A percentile compares a stretch with the other conserved stretches of the same genome.
These are phyloP conservation scores for Limnothrissa miodon DNA, from an alignment of 2,113 vertebrate species.

Conservation along the genomic window DNA sequence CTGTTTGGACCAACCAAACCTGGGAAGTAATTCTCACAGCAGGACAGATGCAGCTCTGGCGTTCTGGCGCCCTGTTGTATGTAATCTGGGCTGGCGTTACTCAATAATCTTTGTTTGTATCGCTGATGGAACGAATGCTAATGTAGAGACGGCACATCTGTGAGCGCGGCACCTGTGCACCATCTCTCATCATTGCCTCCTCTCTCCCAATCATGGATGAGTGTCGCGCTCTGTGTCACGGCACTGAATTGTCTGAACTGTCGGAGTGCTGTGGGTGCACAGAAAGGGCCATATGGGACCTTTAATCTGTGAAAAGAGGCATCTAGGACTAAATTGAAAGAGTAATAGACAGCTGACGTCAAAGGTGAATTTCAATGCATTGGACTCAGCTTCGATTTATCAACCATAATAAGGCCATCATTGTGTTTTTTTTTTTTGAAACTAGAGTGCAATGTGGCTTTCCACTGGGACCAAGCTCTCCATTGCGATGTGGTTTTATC, in stretches of 20 bases:
- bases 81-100: conserved; percentile 37
- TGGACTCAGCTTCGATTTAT: conserved; percentile 66
- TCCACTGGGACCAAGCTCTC: conserved; percentile 4
- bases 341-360: conserved; percentile 63
- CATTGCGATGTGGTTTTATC: background rate
- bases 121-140: conserved; percentile 35
- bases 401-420: conserved; percentile 64
- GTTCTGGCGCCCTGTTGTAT: conserved; percentile 11
- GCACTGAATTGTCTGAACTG: conserved; percentile 42
- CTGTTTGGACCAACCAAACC: background rate
- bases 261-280: conserved; percentile 41
- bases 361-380: conserved; percentile 46
- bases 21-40: background rate
- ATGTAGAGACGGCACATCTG: conserved; percentile 37
- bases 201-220: conserved; percentile 46
- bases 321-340: conserved; percentile 67
- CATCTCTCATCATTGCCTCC: conserved; percentile 54
- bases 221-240: conserved; percentile 36
- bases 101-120: conserved; percentile 40
- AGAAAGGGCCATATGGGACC: conserved; percentile 55
- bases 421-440: conserved; percentile 53
- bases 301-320: conserved; percentile 63
- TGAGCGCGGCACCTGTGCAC: conserved; percentile 56
- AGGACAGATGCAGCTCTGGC: background rate
- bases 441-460: conserved; percentile 9